Base-by-base conservation (phyloP, 2,113 vertebrate genomes). In the Halichoeres trimaculatus region DNA sequence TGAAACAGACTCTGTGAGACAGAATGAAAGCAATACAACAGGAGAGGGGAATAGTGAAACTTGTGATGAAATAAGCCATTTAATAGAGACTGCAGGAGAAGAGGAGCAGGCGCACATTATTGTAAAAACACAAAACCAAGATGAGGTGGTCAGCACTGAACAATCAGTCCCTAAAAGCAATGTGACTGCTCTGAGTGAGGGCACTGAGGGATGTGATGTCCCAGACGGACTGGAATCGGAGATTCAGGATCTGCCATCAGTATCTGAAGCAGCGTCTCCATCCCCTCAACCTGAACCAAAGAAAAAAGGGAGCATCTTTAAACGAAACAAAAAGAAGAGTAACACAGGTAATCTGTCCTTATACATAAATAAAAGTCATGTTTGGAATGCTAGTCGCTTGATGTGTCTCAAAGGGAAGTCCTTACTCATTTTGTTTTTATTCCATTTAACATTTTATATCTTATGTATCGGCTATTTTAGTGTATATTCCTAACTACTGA, bases 321-420 rank as follows among this genome's bases (percentile, higher is more conserved):
- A 75, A 75, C 87, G 83, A 86, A 91, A 48, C 86, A 94, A 93
- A 92, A 94, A 94, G 87, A 91, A 87, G 87, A 90, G 66, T 78
- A 76, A 81, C 35, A 88, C 93, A 94, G 93, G 94, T 95, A 95
- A 94, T 67, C 5, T 2, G 58, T 73, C 69, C 22, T 45, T 69
- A 88, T 17, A 77, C 47, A 74, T 79, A 11, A 93, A 91, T 93
- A 92, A 94, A 93, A 78, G 35, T 72, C 5, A 54, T 16, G n/a
- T 71, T 84, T 80, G 75, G 66, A 86, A 83, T 67, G 50, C 58
- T 85, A 80, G 78, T 66, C 59, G 84, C 66, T 63, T 74, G 19
- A 74, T 2, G 13, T 77, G 48, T 88, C 26, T 67, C 65, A 78
- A 71, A 73, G 54, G 16, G 26, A 86, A 63, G 41, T 58, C 52